Evolutionary conservation across 2,888 invertebrate genomes (phyloP).

Genomic region (Caenorhabditis japonica): DNA sequence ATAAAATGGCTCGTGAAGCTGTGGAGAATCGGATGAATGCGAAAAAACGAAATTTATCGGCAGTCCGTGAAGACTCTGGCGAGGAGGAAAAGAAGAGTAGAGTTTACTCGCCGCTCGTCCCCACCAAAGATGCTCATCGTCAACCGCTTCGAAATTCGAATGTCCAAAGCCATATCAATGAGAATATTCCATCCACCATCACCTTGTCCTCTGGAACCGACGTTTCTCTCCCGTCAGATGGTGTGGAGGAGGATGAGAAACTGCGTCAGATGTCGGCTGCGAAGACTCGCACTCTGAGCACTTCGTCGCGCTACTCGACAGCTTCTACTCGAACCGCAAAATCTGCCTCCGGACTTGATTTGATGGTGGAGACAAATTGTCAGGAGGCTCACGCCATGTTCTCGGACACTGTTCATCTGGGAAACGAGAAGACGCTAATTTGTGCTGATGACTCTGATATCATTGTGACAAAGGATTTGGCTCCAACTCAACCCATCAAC

Average conservation of each 20-base stretch:
- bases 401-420: constrained; percentile 49
- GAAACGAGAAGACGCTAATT: constrained; percentile 20
- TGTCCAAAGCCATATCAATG: too few species aligned
- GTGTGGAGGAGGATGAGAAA: constrained; percentile 6
- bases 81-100: constrained; percentile 32
- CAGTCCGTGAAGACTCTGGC: constrained; percentile 8
- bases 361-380: constrained; percentile 42
- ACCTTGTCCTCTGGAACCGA: constrained; percentile 50
- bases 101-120: constrained; percentile 21
- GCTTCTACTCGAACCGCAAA: constrained; percentile 17
- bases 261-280: constrained; percentile 14
- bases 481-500: not conserved
- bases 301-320: constrained; percentile 3
- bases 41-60: constrained; percentile 15
- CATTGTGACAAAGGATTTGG: not conserved
- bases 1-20: constrained; percentile 1
- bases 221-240: not conserved
- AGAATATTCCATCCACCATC: constrained; percentile 16
- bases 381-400: constrained; percentile 49
- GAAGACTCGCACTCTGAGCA: constrained; percentile 1
- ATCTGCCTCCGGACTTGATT: constrained; percentile 30
- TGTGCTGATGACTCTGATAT: constrained; percentile 8
- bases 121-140: constrained; percentile 26
- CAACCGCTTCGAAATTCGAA: constrained; percentile 21
- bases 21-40: constrained; percentile 25